Evolutionary conservation across 2,888 invertebrate species (phyloP).

Genomic region (Callyntrura guangdongensis): DNA sequence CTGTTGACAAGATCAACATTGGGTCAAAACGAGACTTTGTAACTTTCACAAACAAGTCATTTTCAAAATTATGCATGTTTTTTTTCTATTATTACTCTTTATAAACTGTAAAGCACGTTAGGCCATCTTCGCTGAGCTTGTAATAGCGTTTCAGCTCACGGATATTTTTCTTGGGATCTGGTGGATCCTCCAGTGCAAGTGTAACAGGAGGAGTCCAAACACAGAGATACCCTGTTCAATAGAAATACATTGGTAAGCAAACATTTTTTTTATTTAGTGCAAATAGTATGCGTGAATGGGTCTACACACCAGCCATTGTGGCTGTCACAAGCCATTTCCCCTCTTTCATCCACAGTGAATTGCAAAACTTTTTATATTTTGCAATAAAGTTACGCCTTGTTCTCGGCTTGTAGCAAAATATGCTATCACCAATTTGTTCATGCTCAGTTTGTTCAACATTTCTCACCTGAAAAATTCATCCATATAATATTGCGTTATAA

Average conservation of each 20-base stretch:
- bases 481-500: background rate
- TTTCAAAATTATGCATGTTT: too few relatives aligned
- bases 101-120: slow-evolving; percentile 79
- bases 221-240: slow-evolving; percentile 39
- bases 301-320: slow-evolving; percentile 82
- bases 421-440: slow-evolving; percentile 20
- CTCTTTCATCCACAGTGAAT: slow-evolving; percentile 81
- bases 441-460: slow-evolving; percentile 30
- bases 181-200: slow-evolving; percentile 78
- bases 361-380: slow-evolving; percentile 78
- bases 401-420: slow-evolving; percentile 78
- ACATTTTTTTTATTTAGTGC: background rate
- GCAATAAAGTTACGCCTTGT: slow-evolving; percentile 66
- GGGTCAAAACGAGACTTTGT: too few relatives aligned
- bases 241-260: background rate
- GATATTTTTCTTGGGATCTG: slow-evolving; percentile 81
- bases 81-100: too few relatives aligned
- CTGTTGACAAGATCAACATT: slow-evolving; percentile 27
- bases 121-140: slow-evolving; percentile 78
- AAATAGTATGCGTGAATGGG: too few relatives aligned
- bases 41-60: too few relatives aligned
- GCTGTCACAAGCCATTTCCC: slow-evolving; percentile 80
- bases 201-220: slow-evolving; percentile 81
- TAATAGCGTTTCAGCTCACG: slow-evolving; percentile 80
- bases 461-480: slow-evolving; percentile 18